Conservation (phyloP, 2,797 vertebrate genomes). For the Cirrhinus mrigala region DNA sequence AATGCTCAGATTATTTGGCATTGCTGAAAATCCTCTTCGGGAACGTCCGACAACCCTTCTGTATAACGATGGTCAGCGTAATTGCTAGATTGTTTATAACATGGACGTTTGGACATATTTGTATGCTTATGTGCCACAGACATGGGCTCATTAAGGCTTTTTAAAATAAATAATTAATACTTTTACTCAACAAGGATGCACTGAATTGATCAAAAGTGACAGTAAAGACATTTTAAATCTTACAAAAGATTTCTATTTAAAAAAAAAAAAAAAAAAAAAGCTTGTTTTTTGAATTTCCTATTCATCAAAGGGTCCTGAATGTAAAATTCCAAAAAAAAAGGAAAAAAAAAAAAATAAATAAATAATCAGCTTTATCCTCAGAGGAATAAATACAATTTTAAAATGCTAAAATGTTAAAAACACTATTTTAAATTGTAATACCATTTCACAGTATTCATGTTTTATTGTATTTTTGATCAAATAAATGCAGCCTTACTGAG, state of each 20-base stretch:
- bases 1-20: not conserved
- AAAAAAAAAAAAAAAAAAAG: not conserved
- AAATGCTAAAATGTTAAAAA: too few relatives aligned
- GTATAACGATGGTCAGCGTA: not conserved
- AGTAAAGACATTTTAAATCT: not conserved
- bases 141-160: not conserved
- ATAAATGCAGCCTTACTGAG: not conserved
- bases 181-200: not conserved
- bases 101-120: conserved; percentile 13
- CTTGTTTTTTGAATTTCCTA: too few relatives aligned
- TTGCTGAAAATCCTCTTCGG: conserved; percentile 13
- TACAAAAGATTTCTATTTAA: not conserved
- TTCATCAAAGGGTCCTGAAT: too few relatives aligned
- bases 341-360: too few relatives aligned
- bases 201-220: not conserved
- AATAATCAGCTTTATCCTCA: too few relatives aligned
- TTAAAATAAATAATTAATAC: not conserved
- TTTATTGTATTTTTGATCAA: not conserved
- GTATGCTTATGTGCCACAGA: not conserved
- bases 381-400: too few relatives aligned
- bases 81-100: not conserved
- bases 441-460: not conserved
- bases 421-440: not conserved
- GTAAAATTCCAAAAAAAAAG: too few relatives aligned
- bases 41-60: not conserved